Conservation (phyloP, 2,888 invertebrate species). For the Aelia acuminata region DNA sequence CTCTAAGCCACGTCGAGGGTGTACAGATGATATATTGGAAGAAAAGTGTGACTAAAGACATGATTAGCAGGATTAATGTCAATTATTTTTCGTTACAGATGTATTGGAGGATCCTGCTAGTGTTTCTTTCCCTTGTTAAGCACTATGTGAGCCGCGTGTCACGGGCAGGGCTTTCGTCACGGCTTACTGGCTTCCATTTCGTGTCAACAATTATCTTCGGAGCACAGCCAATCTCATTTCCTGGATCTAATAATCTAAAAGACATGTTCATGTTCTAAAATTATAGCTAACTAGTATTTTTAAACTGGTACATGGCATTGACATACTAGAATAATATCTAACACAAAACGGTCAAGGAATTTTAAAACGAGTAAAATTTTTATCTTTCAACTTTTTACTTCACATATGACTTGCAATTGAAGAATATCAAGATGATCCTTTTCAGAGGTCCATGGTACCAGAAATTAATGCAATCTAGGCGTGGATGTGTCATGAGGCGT, state of each 20-base stretch:
- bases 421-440: too few relatives aligned
- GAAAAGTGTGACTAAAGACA: background rate
- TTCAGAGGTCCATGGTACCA: too few relatives aligned
- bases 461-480: too few relatives aligned
- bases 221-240: background rate
- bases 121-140: background rate
- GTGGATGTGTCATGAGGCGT: too few relatives aligned
- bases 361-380: too few relatives aligned
- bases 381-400: too few relatives aligned
- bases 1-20: background rate
- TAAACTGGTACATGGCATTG: background rate
- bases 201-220: background rate
- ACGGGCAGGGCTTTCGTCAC: background rate
- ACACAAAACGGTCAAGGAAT: too few relatives aligned
- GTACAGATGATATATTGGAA: background rate
- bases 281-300: background rate
- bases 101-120: background rate
- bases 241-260: background rate
- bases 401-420: too few relatives aligned
- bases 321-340: background rate
- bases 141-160: background rate
- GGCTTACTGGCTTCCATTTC: background rate
- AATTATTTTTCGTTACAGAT: background rate
- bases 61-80: background rate
- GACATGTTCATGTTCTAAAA: constrained; percentile 15